Conservation (phyloP, 2,888 invertebrate species). For the Tolmerus cingulatus region DNA sequence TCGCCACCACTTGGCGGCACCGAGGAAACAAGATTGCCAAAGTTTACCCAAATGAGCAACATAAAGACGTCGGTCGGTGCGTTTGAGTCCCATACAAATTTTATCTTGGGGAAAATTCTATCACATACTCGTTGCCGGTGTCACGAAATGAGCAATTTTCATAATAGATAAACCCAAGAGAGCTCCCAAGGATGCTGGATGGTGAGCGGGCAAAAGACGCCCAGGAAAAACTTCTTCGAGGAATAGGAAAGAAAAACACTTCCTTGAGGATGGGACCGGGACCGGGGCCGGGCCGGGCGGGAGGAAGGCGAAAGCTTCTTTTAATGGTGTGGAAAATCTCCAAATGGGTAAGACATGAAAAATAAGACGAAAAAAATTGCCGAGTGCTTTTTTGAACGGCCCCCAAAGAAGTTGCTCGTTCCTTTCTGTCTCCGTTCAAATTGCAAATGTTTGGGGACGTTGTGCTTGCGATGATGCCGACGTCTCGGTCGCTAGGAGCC, state of each 20-base stretch:
- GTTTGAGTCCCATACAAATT: not conserved
- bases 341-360: conserved; percentile 28
- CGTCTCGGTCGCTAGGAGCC: not conserved
- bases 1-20: not conserved
- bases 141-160: conserved; percentile 30
- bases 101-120: conserved; percentile 35
- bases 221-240: not conserved
- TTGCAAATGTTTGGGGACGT: conserved; percentile 23
- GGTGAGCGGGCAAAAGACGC: not conserved
- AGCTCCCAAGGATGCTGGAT: not conserved
- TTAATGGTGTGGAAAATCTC: conserved; percentile 27
- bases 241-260: not conserved
- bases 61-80: conserved; percentile 4
- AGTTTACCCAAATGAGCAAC: conserved; percentile 20
- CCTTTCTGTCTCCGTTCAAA: not conserved
- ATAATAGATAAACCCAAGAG: conserved; percentile 26
- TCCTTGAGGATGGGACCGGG: not conserved
- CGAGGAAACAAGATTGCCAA: not conserved
- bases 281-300: not conserved
- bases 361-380: not conserved
- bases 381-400: not conserved
- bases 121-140: not conserved
- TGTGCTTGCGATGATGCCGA: not conserved
- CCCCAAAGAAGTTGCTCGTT: not conserved
- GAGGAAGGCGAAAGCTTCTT: not conserved